These are phyloP conservation scores for Crocidura indochinensis DNA, from an alignment of 2,797 vertebrate genomes.

Conservation along the genomic window DNA sequence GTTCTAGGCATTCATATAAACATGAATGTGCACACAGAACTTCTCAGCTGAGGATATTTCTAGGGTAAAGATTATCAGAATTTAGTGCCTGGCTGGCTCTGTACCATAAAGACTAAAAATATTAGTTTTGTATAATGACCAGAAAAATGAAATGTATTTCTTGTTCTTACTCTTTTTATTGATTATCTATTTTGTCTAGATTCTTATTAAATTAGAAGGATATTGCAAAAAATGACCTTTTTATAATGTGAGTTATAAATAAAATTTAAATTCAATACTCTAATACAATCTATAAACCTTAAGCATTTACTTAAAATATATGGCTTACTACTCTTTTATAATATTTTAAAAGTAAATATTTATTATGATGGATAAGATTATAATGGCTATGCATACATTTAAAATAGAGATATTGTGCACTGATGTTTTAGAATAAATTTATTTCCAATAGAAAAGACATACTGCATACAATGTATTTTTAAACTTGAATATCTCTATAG, in stretches of 20 bases:
- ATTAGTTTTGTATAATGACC: conserved; percentile 25
- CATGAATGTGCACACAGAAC: neutral
- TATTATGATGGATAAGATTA: conserved; percentile 6
- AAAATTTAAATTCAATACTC: conserved; percentile 17
- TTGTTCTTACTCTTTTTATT: neutral
- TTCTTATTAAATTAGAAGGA: conserved; percentile 14
- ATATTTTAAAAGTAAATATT: neutral
- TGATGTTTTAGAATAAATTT: too few relatives aligned
- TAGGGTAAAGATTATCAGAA: conserved; percentile 52
- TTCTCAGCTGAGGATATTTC: conserved; percentile 33
- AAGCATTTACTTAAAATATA: conserved; percentile 11
- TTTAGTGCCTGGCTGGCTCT: conserved; percentile 58
- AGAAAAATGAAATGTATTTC: neutral
- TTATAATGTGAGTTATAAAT: too few relatives aligned
- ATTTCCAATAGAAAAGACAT: neutral
- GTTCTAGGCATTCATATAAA: neutral
- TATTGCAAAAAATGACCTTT: too few relatives aligned
- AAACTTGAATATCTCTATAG: conserved; percentile 62
- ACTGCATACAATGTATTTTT: neutral
- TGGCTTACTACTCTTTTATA: neutral
- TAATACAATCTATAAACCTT: conserved; percentile 32
- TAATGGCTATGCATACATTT: conserved; percentile 36
- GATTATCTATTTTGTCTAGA: neutral
- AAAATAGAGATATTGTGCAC: neutral
- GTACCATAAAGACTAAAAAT: conserved; percentile 63